A percentile compares a stretch with the other conserved stretches of the same genome.
Conservation (phyloP, 2,113 vertebrate genomes). For the Plecotus auritus region DNA sequence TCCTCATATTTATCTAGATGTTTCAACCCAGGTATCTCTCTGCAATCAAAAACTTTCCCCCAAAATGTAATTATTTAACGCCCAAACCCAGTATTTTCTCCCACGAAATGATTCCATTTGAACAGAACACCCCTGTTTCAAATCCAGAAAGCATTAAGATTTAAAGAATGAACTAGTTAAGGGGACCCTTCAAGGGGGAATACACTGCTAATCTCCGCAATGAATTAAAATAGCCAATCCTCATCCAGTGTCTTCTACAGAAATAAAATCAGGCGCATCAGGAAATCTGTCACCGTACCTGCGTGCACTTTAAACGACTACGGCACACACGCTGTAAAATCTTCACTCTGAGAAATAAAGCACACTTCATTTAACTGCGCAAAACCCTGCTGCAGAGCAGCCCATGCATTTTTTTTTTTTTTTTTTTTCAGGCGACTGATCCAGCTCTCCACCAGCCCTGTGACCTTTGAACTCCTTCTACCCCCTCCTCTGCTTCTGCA, state of each 20-base stretch:
- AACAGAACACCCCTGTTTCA: conserved; percentile 33
- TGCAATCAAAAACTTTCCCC: conserved; percentile 27
- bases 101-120: conserved; percentile 3
- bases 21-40: background rate
- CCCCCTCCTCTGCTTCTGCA: conserved; percentile 66
- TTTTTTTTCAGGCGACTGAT: conserved; percentile 40
- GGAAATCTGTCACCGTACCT: conserved; percentile 72
- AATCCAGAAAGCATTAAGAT: background rate
- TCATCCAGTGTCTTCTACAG: conserved; percentile 61
- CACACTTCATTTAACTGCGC: conserved; percentile 67
- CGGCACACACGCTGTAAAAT: conserved; percentile 47
- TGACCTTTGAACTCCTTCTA: conserved; percentile 77
- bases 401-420: conserved; percentile 48
- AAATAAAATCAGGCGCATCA: conserved; percentile 76
- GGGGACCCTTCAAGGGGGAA: background rate
- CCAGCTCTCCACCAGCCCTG: conserved; percentile 68
- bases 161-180: conserved; percentile 8
- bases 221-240: conserved; percentile 39
- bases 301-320: conserved; percentile 50
- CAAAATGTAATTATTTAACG: background rate
- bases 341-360: conserved; percentile 64
- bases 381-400: conserved; percentile 59
- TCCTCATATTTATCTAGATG: background rate
- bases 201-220: background rate
- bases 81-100: background rate